Percentiles rank a stretch among this genome's conserved stretches.
Conservation (phyloP, 2,113 vertebrate species). For the Pseudolaguvia tuberculata region DNA sequence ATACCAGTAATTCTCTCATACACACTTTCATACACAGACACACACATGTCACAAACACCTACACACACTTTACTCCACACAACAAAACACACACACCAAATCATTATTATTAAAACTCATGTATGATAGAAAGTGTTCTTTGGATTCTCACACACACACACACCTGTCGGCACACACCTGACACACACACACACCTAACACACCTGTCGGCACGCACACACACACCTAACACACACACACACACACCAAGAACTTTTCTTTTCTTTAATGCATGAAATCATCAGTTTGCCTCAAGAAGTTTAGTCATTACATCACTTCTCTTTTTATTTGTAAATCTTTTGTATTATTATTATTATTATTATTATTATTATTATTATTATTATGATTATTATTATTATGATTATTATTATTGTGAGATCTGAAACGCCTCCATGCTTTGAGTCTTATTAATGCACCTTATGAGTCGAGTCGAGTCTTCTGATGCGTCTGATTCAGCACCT, state of each 20-base stretch:
- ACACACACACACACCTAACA: background rate
- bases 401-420: conserved; percentile 51
- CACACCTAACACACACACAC: background rate
- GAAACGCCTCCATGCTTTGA: conserved; percentile 66
- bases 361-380: conserved; percentile 44
- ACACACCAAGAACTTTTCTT: conserved; percentile 52
- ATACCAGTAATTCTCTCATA: too few relatives aligned
- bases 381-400: conserved; percentile 26
- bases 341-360: conserved; percentile 38
- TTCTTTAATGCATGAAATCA: conserved; percentile 66
- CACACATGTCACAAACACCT: background rate
- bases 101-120: too few relatives aligned
- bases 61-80: too few relatives aligned
- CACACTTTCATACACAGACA: conserved; percentile 10
- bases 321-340: conserved; percentile 63
- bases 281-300: conserved; percentile 77
- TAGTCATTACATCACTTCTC: conserved; percentile 67
- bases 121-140: too few relatives aligned
- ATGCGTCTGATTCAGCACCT: conserved; percentile 74
- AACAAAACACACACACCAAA: too few relatives aligned
- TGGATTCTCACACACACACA: background rate
- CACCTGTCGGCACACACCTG: conserved; percentile 16
- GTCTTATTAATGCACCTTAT: conserved; percentile 79
- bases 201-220: background rate
- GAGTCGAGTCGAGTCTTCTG: conserved; percentile 68